Evolutionary conservation across 2,113 vertebrate species (phyloP), one percentile per base, ranked within the genome.

Genomic region (Larimichthys crocea): DNA sequence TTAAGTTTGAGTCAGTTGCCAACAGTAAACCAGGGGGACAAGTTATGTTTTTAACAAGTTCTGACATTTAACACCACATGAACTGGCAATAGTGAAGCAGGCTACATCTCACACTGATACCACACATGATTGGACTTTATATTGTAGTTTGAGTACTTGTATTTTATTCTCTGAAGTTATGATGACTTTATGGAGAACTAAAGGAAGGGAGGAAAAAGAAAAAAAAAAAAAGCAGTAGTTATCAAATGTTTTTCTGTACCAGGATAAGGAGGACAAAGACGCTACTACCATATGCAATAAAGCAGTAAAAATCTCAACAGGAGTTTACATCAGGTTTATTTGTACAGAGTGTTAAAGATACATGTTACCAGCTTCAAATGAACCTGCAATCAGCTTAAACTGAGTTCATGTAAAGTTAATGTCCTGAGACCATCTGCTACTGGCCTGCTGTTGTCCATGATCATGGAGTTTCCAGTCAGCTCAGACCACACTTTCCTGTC

Each of bases 301-400:
- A 76, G 12, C 22, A 64, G 0, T 5, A 26, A 6, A 68, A n/a
- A 40, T 40, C 35, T 40, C 50, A 7, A n/a, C 19, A 60, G 29
- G 6, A 57, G 10, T 63, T 59, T 22, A 20, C 6, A 46, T 1
- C n/a, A 70, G 20, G 15, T 86, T 83, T 83, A 82, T 74, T 76
- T 24, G 7, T 49, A 44, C 24, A 81, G 22, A 65, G 15, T 4
- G 3, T 40, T 55, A n/a, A 15, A 26, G 22, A 17, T 15, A 1
- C 1, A 52, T 35, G 16, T 22, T 55, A 22, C n/a, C 53, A 55
- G 8, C 6, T 26, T 44, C 3, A 9, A 26, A 48, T 63, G 3
- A 24, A 22, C 55, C 7, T 52, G 4, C 48, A 62, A 22, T n/a
- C 46, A 48, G 11, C 14, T 35, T 2, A 29, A 26, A 29, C 4